Percentiles rank a stretch among this genome's conserved stretches.
These are phyloP conservation scores for Muntiacus reevesi DNA, from an alignment of 2,113 vertebrate species.

Conservation along the genomic window DNA sequence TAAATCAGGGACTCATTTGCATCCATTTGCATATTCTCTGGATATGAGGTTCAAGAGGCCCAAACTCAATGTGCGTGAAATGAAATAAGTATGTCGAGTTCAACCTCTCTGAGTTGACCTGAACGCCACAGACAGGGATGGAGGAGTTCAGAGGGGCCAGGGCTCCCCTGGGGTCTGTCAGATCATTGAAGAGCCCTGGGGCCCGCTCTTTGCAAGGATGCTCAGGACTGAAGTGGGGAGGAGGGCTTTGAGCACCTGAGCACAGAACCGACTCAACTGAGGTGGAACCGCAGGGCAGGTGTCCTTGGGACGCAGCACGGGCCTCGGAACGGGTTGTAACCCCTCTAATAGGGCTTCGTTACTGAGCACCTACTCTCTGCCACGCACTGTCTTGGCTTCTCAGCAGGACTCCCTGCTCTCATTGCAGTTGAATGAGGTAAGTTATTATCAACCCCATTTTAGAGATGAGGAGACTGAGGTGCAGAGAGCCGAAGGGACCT, in stretches of 20 bases:
- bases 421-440: background rate
- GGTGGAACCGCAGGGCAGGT: background rate
- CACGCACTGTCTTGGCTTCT: background rate
- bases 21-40: slow-evolving; percentile 61
- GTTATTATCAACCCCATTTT: background rate
- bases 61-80: background rate
- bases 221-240: background rate
- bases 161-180: background rate
- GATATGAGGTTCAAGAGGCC: slow-evolving; percentile 38
- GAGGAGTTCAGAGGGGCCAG: background rate
- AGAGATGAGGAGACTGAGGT: background rate
- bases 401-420: background rate
- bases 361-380: rapidly evolving
- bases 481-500: background rate
- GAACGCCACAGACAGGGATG: background rate
- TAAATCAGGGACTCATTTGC: slow-evolving; percentile 64
- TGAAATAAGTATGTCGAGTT: background rate
- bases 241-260: background rate
- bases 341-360: background rate
- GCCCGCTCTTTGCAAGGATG: background rate
- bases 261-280: background rate
- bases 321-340: background rate
- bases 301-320: background rate
- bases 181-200: background rate
- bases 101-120: background rate